These are phyloP conservation scores for Gorsachius goisagi DNA, from an alignment of 2,113 vertebrate species.

Conservation along the genomic window DNA sequence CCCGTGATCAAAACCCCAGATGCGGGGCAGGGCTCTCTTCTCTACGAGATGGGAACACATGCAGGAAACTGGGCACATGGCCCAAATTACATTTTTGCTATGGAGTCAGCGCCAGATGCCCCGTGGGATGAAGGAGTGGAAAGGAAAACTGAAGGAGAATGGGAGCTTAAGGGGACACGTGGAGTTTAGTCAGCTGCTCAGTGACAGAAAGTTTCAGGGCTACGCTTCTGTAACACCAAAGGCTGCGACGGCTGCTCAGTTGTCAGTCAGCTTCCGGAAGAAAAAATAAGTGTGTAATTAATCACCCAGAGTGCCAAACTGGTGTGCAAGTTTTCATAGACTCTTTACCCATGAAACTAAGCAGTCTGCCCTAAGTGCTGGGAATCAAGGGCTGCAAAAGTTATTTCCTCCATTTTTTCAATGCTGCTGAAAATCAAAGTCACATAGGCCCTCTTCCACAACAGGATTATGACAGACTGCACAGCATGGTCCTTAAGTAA, in stretches of 20 bases:
- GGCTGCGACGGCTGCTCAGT: neutral
- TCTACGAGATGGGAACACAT: accelerated
- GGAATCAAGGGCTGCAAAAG: neutral
- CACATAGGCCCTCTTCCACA: neutral
- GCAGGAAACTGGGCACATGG: neutral
- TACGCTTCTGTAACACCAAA: accelerated
- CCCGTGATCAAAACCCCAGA: neutral
- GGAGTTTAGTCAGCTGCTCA: neutral
- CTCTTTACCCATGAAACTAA: neutral
- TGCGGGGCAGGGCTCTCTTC: neutral
- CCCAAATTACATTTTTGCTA: neutral
- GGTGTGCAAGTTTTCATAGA: neutral
- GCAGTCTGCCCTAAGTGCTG: neutral
- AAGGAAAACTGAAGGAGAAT: neutral
- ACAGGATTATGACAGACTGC: neutral
- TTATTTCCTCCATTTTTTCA: neutral
- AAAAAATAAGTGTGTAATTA: neutral
- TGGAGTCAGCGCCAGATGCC: neutral
- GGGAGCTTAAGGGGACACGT: neutral
- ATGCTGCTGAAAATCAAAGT: neutral
- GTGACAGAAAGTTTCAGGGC: neutral
- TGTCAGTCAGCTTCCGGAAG: neutral
- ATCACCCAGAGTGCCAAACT: neutral
- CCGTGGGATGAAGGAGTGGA: neutral
- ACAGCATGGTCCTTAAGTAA: neutral